Evolutionary conservation across 2,888 invertebrate species (phyloP).

Genomic region (Hirtodrosophila trivittata): DNA sequence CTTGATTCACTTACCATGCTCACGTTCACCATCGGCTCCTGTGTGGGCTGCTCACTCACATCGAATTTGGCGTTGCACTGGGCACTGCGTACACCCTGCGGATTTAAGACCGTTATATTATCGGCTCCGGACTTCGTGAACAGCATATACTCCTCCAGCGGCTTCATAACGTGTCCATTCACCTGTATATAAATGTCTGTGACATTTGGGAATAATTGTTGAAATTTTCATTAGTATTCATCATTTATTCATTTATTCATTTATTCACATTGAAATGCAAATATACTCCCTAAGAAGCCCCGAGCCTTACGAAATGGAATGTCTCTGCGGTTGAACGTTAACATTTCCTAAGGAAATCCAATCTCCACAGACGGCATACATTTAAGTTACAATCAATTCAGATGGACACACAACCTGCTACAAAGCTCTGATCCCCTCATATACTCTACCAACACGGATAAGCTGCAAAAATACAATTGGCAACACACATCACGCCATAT

Average conservation of each 20-base stretch:
- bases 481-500: too few relatives aligned
- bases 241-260: too few relatives aligned
- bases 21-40: constrained; percentile 86
- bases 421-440: too few relatives aligned
- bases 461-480: too few relatives aligned
- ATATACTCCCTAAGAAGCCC: too few relatives aligned
- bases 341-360: too few relatives aligned
- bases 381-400: too few relatives aligned
- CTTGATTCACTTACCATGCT: constrained; percentile 85
- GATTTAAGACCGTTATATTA: constrained; percentile 93
- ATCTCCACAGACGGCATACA: too few relatives aligned
- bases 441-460: too few relatives aligned
- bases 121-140: constrained; percentile 93
- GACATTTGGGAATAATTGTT: constrained; percentile 16
- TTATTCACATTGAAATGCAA: constrained; percentile 79
- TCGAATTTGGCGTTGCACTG: constrained; percentile 93
- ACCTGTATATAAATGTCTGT: constrained; percentile 93
- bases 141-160: constrained; percentile 95
- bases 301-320: too few relatives aligned
- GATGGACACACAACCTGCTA: too few relatives aligned
- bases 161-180: constrained; percentile 92
- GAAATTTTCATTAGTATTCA: constrained; percentile 76
- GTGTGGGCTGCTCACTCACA: constrained; percentile 85
- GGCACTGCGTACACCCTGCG: constrained; percentile 93
- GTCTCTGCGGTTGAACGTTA: too few relatives aligned